These are phyloP conservation scores for Drosophila yooni DNA, from an alignment of 2,888 invertebrate species.

Conservation along the genomic window DNA sequence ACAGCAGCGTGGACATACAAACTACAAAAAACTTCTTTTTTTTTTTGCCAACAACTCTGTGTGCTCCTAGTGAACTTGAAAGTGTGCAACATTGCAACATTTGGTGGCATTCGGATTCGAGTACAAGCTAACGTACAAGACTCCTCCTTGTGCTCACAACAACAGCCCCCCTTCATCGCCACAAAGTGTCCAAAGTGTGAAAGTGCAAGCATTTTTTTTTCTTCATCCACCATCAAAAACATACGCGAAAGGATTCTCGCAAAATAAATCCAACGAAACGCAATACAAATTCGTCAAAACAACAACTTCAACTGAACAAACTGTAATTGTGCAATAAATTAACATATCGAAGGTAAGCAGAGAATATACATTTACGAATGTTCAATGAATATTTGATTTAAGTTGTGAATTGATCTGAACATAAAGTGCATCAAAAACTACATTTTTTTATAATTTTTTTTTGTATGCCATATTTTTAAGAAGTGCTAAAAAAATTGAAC, in stretches of 20 bases:
- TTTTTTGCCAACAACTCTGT: conserved; percentile 44
- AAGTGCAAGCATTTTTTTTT: conserved; percentile 59
- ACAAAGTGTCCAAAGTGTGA: conserved; percentile 58
- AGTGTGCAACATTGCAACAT: conserved; percentile 58
- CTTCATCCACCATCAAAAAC: conserved; percentile 27
- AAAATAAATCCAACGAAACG: conserved; percentile 6
- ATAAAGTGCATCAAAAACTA: conserved; percentile 32
- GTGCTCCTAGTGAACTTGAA: conserved; percentile 71
- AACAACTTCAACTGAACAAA: conserved; percentile 27
- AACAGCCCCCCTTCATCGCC: conserved; percentile 2
- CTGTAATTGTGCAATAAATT: conserved; percentile 49
- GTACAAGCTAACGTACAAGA: conserved; percentile 14
- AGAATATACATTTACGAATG: conserved; percentile 4
- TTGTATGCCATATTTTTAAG: conserved; percentile 23
- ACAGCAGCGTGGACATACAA: conserved; percentile 52
- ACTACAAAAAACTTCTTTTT: conserved; percentile 31
- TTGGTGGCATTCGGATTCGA: conserved; percentile 49
- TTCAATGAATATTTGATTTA: conserved; percentile 3
- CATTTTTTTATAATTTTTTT: conserved; percentile 39
- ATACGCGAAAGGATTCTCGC: conserved; percentile 60
- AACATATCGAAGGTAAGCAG: conserved; percentile 48
- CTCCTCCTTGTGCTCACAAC: conserved; percentile 32
- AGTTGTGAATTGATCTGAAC: conserved; percentile 17
- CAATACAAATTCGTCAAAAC: conserved; percentile 6
- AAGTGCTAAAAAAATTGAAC: conserved; percentile 22